Evolutionary conservation across 2,797 vertebrate species (phyloP).

Genomic region (Platyrinchus mystaceus): DNA sequence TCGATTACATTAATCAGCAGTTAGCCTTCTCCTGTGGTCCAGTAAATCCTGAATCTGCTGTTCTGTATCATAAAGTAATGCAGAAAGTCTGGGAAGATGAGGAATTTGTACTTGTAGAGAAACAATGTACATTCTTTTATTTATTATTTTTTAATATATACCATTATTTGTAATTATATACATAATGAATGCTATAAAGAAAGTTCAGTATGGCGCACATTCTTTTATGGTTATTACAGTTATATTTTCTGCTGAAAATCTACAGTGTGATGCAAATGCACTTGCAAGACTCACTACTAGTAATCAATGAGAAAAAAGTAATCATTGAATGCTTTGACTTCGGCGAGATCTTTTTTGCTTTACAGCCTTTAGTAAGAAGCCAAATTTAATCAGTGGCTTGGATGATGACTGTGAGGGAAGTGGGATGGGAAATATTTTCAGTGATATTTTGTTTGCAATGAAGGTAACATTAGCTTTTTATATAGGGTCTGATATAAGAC

Average conservation of each 20-base stretch:
- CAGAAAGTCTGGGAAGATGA: neutral
- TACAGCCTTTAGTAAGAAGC: neutral
- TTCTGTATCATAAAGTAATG: neutral
- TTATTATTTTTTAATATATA: neutral
- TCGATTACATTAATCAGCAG: neutral
- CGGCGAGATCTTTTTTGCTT: neutral
- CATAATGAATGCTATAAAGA: neutral
- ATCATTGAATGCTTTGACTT: neutral
- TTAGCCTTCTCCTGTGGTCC: neutral
- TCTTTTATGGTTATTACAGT: neutral
- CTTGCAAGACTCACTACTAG: neutral
- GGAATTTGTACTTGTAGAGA: neutral
- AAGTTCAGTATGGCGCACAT: neutral
- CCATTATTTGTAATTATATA: neutral
- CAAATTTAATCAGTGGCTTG: neutral
- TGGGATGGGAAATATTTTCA: neutral
- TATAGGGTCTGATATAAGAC: neutral
- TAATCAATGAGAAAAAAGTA: neutral
- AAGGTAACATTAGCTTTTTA: neutral
- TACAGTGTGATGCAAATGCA: neutral
- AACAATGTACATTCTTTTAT: neutral
- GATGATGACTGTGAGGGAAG: neutral
- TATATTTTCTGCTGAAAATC: conserved; percentile 4
- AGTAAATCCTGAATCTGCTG: neutral
- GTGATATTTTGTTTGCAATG: neutral